These are phyloP conservation scores for Ctenicera cuprea DNA, from an alignment of 2,888 invertebrate genomes.

Conservation along the genomic window DNA sequence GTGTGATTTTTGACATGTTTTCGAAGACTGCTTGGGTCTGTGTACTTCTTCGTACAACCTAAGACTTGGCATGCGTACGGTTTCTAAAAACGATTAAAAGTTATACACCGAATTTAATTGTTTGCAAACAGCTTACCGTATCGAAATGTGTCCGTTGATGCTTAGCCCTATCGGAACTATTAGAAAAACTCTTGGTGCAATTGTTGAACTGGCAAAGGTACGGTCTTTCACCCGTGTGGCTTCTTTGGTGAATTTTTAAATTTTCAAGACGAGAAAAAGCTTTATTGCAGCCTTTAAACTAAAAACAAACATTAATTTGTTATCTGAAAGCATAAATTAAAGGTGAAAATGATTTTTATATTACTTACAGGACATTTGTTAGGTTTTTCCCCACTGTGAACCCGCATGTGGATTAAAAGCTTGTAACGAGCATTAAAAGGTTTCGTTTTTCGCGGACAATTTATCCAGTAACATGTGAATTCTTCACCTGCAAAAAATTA, in stretches of 20 bases:
- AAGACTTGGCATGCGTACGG: constrained; percentile 93
- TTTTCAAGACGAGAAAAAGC: constrained; percentile 98
- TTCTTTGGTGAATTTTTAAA: constrained; percentile 96
- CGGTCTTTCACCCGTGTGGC: constrained; percentile 97
- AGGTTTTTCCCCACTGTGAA: constrained; percentile 98
- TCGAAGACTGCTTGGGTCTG: constrained; percentile 93
- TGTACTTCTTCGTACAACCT: constrained; percentile 94
- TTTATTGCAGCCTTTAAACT: constrained; percentile 96
- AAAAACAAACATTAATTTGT: constrained; percentile 18
- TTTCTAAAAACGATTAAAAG: constrained; percentile 78
- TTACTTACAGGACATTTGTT: constrained; percentile 96
- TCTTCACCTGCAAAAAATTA: constrained; percentile 79
- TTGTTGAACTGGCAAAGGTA: constrained; percentile 95
- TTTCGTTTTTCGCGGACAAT: constrained; percentile 91
- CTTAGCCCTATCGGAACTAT: constrained; percentile 98
- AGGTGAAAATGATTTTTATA: too few relatives aligned
- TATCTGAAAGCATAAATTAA: too few relatives aligned
- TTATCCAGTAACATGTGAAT: constrained; percentile 95
- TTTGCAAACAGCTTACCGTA: constrained; percentile 81
- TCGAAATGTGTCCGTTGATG: constrained; percentile 99
- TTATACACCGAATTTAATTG: neutral
- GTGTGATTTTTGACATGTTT: constrained; percentile 93
- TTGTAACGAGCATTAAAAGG: constrained; percentile 99
- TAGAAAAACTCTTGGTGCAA: constrained; percentile 97
- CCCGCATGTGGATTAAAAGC: constrained; percentile 95